Evolutionary conservation across 1,140 invertebrate genomes (phyloP).

Genomic region (Nasonia longicornis): DNA sequence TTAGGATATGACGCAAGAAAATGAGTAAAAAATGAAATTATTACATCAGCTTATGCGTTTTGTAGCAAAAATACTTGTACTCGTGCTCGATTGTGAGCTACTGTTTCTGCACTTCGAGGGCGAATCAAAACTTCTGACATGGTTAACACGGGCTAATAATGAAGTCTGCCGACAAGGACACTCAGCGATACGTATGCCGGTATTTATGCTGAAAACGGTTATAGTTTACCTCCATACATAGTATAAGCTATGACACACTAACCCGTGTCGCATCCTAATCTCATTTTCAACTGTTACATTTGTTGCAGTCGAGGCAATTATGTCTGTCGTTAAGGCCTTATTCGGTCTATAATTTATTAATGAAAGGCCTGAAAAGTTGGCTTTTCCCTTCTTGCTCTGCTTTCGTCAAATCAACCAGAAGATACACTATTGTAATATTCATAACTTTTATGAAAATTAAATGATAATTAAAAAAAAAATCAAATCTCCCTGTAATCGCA

Average conservation of each 20-base stretch:
- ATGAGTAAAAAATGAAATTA: too few species aligned
- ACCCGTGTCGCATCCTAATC: conserved; percentile 27
- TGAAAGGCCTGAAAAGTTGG: background rate
- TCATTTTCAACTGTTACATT: conserved; percentile 23
- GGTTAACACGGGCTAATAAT: background rate
- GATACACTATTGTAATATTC: too few species aligned
- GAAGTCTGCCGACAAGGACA: conserved; percentile 9
- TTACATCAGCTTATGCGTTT: too few species aligned
- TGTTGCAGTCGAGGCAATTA: conserved; percentile 3
- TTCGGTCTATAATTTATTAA: conserved; percentile 6
- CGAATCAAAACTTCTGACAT: conserved; percentile 5
- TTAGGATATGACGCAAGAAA: too few species aligned
- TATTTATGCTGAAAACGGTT: conserved; percentile 22
- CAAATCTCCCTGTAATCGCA: too few species aligned
- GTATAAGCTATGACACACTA: conserved; percentile 33
- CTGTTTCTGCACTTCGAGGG: too few species aligned
- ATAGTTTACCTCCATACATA: conserved; percentile 30
- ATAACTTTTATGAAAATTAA: too few species aligned
- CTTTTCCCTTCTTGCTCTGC: background rate
- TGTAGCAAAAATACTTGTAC: too few species aligned
- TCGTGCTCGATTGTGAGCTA: too few species aligned
- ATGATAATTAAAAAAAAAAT: too few species aligned
- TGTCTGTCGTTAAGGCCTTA: conserved; percentile 1
- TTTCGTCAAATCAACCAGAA: background rate
- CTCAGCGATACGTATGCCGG: background rate